Percentiles rank a stretch among this genome's conserved stretches.
Evolutionary conservation across 2,888 invertebrate species (phyloP).

Genomic region (Elysia crispata): DNA sequence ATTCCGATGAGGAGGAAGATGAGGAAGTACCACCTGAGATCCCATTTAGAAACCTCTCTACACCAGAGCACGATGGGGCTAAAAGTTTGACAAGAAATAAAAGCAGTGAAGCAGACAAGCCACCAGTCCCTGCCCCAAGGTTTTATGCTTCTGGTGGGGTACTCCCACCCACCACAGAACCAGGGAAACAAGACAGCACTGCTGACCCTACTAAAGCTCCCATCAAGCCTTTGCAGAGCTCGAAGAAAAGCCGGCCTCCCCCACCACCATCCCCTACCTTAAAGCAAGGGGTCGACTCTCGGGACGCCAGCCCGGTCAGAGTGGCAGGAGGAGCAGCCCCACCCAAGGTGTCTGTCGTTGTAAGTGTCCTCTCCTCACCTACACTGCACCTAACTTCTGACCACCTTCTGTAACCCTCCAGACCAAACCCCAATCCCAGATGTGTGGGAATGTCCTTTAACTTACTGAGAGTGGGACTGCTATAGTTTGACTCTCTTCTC

Average conservation of each 20-base stretch:
- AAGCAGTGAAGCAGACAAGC: neutral
- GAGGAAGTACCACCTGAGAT: slow-evolving; percentile 34
- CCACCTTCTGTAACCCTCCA: neutral
- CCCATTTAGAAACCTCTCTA: slow-evolving; percentile 1
- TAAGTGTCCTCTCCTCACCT: slow-evolving; percentile 42
- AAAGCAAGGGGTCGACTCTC: slow-evolving; percentile 25
- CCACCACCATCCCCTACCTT: slow-evolving; percentile 54
- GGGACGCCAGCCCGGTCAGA: slow-evolving; percentile 9
- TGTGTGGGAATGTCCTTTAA: too few relatives aligned
- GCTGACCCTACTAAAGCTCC: slow-evolving; percentile 12
- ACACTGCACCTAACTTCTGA: neutral
- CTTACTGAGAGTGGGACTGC: too few relatives aligned
- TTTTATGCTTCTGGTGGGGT: slow-evolving; percentile 42
- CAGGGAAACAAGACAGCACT: neutral
- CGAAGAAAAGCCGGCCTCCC: slow-evolving; percentile 42
- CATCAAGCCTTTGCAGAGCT: neutral
- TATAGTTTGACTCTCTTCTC: too few relatives aligned
- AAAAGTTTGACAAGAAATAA: neutral
- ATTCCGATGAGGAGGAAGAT: slow-evolving; percentile 55
- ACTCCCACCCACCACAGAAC: slow-evolving; percentile 14
- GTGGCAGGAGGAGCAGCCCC: slow-evolving; percentile 13
- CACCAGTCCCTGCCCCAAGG: slow-evolving; percentile 45
- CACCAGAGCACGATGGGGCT: neutral
- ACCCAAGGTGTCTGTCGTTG: slow-evolving; percentile 49
- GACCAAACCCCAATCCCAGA: too few relatives aligned